A percentile compares a stretch with the other conserved stretches of the same genome.
Evolutionary conservation across 2,888 invertebrate species (phyloP).

Genomic region (Thecophora atra): DNA sequence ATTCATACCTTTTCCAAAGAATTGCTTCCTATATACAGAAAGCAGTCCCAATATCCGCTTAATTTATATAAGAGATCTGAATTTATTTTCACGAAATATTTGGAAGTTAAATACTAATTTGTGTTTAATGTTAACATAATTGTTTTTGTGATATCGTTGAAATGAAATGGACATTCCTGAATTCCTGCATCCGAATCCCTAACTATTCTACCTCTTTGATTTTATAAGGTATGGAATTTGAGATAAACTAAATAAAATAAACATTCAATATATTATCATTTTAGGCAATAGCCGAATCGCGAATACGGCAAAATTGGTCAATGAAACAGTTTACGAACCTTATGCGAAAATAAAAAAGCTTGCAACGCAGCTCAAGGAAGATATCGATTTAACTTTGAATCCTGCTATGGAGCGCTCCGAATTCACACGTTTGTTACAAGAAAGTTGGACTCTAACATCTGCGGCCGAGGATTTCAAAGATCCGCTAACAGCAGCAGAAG

Average conservation of each 20-base stretch:
- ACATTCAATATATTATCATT: slow-evolving; percentile 57
- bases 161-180: not conserved
- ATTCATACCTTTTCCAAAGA: too few species aligned
- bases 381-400: slow-evolving; percentile 49
- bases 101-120: not conserved
- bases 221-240: slow-evolving; percentile 56
- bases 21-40: too few species aligned
- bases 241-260: slow-evolving; percentile 53
- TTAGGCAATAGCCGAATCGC: slow-evolving; percentile 44
- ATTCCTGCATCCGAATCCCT: not conserved
- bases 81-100: not conserved
- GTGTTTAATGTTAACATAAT: not conserved
- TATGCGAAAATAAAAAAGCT: slow-evolving; percentile 49
- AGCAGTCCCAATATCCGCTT: too few species aligned
- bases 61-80: not conserved
- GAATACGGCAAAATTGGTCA: slow-evolving; percentile 24
- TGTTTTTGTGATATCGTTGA: not conserved
- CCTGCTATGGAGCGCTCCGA: slow-evolving; percentile 48
- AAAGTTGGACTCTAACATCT: slow-evolving; percentile 37
- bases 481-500: slow-evolving; percentile 48
- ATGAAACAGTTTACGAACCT: slow-evolving; percentile 43
- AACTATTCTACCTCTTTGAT: slow-evolving; percentile 21
- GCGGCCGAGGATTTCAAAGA: slow-evolving; percentile 51
- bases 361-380: slow-evolving; percentile 26
- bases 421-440: slow-evolving; percentile 47